A percentile compares a stretch with the other conserved stretches of the same genome.
These are phyloP conservation scores for Pseudopodoces humilis DNA, from an alignment of 2,113 vertebrate genomes.

Conservation along the genomic window DNA sequence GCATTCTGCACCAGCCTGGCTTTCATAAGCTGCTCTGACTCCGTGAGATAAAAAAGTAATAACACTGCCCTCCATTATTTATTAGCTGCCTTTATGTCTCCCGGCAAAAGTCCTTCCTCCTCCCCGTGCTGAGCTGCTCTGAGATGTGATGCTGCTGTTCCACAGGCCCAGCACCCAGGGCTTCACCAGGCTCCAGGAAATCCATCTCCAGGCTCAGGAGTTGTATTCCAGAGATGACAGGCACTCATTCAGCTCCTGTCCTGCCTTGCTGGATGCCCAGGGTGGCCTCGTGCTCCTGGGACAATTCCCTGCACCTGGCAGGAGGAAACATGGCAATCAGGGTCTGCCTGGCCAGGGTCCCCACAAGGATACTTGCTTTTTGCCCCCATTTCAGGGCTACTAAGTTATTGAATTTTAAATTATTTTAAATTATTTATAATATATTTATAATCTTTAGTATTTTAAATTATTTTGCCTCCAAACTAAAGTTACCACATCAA, in stretches of 20 bases:
- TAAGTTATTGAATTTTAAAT: not conserved
- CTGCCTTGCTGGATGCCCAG: not conserved
- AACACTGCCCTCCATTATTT: slow-evolving; percentile 67
- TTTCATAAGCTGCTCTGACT: slow-evolving; percentile 70
- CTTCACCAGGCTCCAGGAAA: not conserved
- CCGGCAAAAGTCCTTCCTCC: not conserved
- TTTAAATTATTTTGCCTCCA: not conserved
- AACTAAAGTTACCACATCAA: not conserved
- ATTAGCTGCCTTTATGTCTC: slow-evolving; percentile 47
- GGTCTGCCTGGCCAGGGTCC: rapidly evolving
- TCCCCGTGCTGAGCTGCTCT: not conserved
- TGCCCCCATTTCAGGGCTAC: not conserved
- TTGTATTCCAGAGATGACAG: not conserved
- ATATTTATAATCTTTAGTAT: not conserved
- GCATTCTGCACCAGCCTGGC: slow-evolving; percentile 46
- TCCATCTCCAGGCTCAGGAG: not conserved
- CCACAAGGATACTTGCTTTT: not conserved
- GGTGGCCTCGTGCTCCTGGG: not conserved
- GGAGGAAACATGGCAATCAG: rapidly evolving
- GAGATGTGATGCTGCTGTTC: rapidly evolving
- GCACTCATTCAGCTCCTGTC: not conserved
- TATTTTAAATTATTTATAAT: not conserved
- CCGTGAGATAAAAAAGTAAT: slow-evolving; percentile 70
- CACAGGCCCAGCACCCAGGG: not conserved
- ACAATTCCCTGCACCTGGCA: rapidly evolving